Evolutionary conservation across 2,113 vertebrate genomes (phyloP), one percentile per base, ranked within the genome.

Genomic region (Ammodytes marinus): DNA sequence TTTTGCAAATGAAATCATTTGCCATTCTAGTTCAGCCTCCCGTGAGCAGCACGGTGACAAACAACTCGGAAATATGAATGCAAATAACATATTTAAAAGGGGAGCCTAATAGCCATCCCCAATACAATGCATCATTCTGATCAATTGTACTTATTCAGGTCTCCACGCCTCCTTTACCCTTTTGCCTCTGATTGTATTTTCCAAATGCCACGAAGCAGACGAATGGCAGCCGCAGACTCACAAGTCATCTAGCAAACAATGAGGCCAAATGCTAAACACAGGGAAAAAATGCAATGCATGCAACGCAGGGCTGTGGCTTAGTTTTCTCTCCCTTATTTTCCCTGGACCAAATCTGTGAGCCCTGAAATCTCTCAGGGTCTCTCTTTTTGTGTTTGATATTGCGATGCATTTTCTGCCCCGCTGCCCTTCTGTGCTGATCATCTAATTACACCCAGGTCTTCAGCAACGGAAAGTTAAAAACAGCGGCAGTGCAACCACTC

Each of bases 201-300:
- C 91, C 90, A 93, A 92, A 95, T 91, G 93, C 88, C 92, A 94
- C 50, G 54, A 27, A 88, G 84, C 82, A 92, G 87, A 92, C 60
- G 52, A 78, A 94, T 93, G 61, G 80, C 88, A 13, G 17, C 52
- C 50, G 63, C 61, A 75, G 87, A 91, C 79, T 64, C 88, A 86
- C 82, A 86, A 91, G 92, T 90, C 89, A 90, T 92, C 89, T 74
- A 85, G 77, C 86, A 73, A 27, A 91, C 81, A 91, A 93, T 91
- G 83, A 87, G 89, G 84, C 88, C 86, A 89, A 85, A 88, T 90
- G 87, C 85, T 90, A 88, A 88, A 86, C 82, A 80, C 67, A 37
- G 63, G 55, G 57, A 47, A 63, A 47, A 63, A 86, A 85, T 78
- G 76, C 52, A 8, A 81, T 57, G 61, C 82, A 69, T 42, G 63